These are phyloP conservation scores for Daphoenositta chrysoptera DNA, from an alignment of 2,113 vertebrate genomes.

Conservation along the genomic window DNA sequence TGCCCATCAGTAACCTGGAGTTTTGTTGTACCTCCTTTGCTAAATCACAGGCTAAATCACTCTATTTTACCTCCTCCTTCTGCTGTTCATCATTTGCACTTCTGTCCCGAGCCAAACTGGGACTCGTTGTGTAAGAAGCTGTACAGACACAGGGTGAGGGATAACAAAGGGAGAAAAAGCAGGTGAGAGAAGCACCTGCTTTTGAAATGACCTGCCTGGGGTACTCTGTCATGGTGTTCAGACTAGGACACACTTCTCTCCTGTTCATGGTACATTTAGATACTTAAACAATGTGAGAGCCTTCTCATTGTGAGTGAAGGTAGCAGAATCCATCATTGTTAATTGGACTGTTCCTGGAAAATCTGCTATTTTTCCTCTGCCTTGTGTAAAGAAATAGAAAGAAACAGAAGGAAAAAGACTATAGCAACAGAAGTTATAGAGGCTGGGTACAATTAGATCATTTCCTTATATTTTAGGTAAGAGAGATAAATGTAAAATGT, in stretches of 20 bases:
- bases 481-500: not conserved
- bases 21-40: not conserved
- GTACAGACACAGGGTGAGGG: not conserved
- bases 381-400: not conserved
- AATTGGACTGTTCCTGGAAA: not conserved
- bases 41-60: not conserved
- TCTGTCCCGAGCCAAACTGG: not conserved
- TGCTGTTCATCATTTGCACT: not conserved
- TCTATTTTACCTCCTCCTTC: not conserved
- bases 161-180: not conserved
- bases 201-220: not conserved
- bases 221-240: not conserved
- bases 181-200: not conserved
- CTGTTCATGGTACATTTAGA: not conserved
- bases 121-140: not conserved
- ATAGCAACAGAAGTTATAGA: not conserved
- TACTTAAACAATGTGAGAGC: not conserved
- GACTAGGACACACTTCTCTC: not conserved
- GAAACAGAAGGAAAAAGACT: not conserved
- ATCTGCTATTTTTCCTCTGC: not conserved
- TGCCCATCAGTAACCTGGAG: not conserved
- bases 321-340: not conserved
- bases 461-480: constrained; percentile 2
- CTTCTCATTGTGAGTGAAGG: not conserved
- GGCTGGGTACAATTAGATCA: not conserved